A percentile compares a stretch with the other conserved stretches of the same genome.
These are phyloP conservation scores for Julus scanicus DNA, from an alignment of 2,888 invertebrate genomes.

Conservation along the genomic window DNA sequence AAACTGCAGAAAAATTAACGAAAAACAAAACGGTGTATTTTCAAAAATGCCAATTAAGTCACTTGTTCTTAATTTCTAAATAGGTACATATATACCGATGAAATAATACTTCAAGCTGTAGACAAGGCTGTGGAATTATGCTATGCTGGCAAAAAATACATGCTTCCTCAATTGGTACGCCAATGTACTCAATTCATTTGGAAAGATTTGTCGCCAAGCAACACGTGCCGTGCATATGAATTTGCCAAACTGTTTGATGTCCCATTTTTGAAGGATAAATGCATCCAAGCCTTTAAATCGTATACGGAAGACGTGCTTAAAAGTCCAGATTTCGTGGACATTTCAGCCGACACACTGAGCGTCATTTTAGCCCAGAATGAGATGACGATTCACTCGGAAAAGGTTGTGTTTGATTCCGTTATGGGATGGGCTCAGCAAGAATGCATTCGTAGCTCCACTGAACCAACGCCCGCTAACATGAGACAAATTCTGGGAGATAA, in stretches of 20 bases:
- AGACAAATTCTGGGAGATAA: slow-evolving; percentile 58
- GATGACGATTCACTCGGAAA: slow-evolving; percentile 78
- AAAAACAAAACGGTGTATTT: too few species aligned
- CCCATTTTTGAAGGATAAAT: slow-evolving; percentile 81
- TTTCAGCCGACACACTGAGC: slow-evolving; percentile 79
- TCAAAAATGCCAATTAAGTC: too few species aligned
- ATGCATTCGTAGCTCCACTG: slow-evolving; percentile 68
- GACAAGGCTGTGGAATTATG: slow-evolving; percentile 88
- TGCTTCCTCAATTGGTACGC: slow-evolving; percentile 84
- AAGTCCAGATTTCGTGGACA: slow-evolving; percentile 81
- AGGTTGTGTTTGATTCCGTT: slow-evolving; percentile 80
- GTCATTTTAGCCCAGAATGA: slow-evolving; percentile 80
- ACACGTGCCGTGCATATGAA: slow-evolving; percentile 86
- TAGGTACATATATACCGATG: slow-evolving; percentile 85
- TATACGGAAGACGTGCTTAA: slow-evolving; percentile 78
- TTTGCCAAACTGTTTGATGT: slow-evolving; percentile 88
- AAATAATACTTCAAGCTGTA: slow-evolving; percentile 81
- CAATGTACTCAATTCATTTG: slow-evolving; percentile 86
- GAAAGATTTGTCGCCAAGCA: slow-evolving; percentile 81
- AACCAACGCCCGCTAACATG: slow-evolving; percentile 59
- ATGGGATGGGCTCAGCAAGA: slow-evolving; percentile 75
- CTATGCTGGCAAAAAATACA: slow-evolving; percentile 88
- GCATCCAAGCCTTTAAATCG: slow-evolving; percentile 68
- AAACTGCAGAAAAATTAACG: too few species aligned
- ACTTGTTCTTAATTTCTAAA: not conserved